Conservation (phyloP, 30 jellyfish, hydroid and myxozoan genomes). For the Mastigias papua region DNA sequence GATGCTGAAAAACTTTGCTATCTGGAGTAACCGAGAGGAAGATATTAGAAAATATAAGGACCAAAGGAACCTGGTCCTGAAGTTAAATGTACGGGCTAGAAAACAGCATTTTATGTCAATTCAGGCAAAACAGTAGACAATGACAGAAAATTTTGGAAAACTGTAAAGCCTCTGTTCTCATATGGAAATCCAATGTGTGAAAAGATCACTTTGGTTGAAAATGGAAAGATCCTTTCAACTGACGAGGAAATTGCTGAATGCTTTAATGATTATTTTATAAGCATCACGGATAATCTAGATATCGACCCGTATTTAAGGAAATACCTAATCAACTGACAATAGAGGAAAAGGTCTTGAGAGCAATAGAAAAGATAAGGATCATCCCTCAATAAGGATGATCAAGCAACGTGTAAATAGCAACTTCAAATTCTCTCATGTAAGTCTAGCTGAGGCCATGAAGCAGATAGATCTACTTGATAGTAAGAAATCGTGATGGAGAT, state of each 20-base stretch:
- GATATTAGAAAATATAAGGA: constrained; percentile 19
- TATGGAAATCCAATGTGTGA: constrained; percentile 21
- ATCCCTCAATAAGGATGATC: constrained; percentile 11
- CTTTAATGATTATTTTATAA: constrained; percentile 21
- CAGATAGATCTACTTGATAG: constrained; percentile 38
- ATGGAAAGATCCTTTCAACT: constrained; percentile 49
- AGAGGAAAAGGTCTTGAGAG: constrained; percentile 8
- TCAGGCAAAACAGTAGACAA: constrained; percentile 18
- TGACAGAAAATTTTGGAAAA: constrained; percentile 22
- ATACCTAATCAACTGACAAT: constrained; percentile 3
- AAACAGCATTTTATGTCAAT: background rate
- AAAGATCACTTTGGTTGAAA: constrained; percentile 22
- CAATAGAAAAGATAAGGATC: constrained; percentile 11
- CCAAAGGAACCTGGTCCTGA: constrained; percentile 12
- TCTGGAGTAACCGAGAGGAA: constrained; percentile 10
- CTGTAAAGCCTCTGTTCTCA: constrained; percentile 29
- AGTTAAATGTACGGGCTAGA: background rate
- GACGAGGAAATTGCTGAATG: constrained; percentile 46
- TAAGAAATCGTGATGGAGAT: constrained; percentile 1
- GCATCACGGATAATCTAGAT: constrained; percentile 29
- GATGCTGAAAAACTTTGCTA: constrained; percentile 9
- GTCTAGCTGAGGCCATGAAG: constrained; percentile 37
- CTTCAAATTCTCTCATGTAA: constrained; percentile 41
- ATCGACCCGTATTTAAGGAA: constrained; percentile 31
- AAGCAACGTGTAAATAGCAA: background rate